Evolutionary conservation across 2,797 vertebrate species (phyloP), one percentile per base, ranked within the genome.

Genomic region (Psittacula derbiana): DNA sequence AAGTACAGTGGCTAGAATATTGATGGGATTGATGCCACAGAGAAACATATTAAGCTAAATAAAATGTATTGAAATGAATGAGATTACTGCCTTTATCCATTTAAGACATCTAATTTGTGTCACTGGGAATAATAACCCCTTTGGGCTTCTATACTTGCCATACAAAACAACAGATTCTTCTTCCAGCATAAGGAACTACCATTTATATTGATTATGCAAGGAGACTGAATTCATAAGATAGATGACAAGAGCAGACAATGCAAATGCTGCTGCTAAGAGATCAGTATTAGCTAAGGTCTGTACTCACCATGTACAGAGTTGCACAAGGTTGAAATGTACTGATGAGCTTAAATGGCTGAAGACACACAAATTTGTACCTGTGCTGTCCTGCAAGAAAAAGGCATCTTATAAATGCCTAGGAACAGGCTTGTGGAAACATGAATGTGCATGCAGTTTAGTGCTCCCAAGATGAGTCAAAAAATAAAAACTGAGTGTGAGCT

Each of bases 381-480:
- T 40, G 13, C 40, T 92, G 44, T 73, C 36, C 58, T 13, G 11
- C 53, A 74, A 52, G 33, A 82, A 69, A 38, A 66, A 49, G 16
- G 11, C 7, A 11, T 27, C 5, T 18, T 36, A 14, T 33, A 28
- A 21, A 17, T 57, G 16, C 38, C 23, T 70, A 55, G 27, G 28
- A 43, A 55, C 3, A 33, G 52, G 64, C 16, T 71, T 71, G 8
- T 85, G 33, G 65, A 90, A 85, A n/a, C 27, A 5, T 21, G 43
- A 64, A 13, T 0, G 0, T 53, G 49, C 6, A 2, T 74, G 57
- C 12, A 31, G 27, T 74, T 88, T 73, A 43, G 16, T 67, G 36
- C 25, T 85, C 30, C 16, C 11, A 27, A 0, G 28, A 17, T 50
- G 24, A 21, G 16, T 73, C 19, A 57, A 71, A 46, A 92, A 53